phyloP scores from a whole-genome alignment of 1,140 invertebrate species.

The Ditylenchus dipsaci region DNA sequence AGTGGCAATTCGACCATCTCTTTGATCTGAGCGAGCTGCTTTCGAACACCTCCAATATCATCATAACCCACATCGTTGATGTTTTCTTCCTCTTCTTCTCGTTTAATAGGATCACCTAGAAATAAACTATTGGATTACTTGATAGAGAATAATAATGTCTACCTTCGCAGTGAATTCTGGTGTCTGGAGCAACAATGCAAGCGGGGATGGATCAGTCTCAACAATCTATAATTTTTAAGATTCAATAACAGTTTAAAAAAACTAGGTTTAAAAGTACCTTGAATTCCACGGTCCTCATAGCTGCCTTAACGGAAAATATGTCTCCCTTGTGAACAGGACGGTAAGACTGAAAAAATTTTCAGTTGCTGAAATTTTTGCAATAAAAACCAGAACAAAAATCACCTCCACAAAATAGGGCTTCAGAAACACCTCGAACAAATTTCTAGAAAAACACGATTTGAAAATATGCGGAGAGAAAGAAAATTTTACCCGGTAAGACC shows the following conservation, averaged over 20 bases:
- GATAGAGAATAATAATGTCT: too few relatives aligned
- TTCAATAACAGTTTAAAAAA: background rate
- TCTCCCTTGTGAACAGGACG: slow-evolving; percentile 96
- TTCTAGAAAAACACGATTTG: slow-evolving; percentile 63
- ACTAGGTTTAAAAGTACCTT: slow-evolving; percentile 70
- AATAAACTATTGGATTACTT: too few relatives aligned
- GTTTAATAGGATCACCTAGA: slow-evolving; percentile 83
- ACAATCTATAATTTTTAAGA: slow-evolving; percentile 62
- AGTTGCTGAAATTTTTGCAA: too few relatives aligned
- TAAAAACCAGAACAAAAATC: slow-evolving; percentile 85
- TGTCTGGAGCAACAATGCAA: slow-evolving; percentile 98
- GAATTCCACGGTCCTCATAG: slow-evolving; percentile 97
- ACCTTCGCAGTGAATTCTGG: slow-evolving; percentile 94
- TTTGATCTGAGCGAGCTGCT: slow-evolving; percentile 98
- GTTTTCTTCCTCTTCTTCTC: slow-evolving; percentile 97
- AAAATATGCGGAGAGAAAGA: background rate
- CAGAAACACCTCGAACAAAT: slow-evolving; percentile 94
- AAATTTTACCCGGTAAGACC: slow-evolving; percentile 83
- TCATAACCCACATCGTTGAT: slow-evolving; percentile 97
- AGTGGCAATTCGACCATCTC: slow-evolving; percentile 99
- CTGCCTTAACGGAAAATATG: slow-evolving; percentile 91
- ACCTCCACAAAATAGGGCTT: slow-evolving; percentile 96
- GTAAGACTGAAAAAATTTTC: slow-evolving; percentile 98
- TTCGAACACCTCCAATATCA: slow-evolving; percentile 96
- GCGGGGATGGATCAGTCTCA: slow-evolving; percentile 92